Evolutionary conservation across 2,113 vertebrate species (phyloP).

Genomic region (Eira barbara): DNA sequence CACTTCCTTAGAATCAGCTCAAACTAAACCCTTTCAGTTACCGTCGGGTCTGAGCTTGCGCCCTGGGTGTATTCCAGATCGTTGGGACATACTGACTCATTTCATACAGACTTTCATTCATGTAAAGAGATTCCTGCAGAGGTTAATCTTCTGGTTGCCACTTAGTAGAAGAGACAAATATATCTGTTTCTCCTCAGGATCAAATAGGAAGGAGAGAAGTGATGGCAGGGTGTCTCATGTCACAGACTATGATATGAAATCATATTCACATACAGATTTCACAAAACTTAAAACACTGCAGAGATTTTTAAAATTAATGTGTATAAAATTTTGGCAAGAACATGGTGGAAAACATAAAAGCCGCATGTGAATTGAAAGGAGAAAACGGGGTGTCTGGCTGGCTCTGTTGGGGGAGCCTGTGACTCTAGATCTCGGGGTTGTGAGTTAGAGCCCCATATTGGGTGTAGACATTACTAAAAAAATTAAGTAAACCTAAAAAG

Average conservation of each 20-base stretch:
- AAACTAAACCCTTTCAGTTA: not conserved
- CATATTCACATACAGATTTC: not conserved
- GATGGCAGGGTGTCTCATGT: not conserved
- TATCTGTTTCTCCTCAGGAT: not conserved
- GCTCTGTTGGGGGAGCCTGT: not conserved
- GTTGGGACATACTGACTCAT: not conserved
- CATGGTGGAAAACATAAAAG: not conserved
- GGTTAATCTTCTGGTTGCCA: not conserved
- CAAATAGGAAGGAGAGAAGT: not conserved
- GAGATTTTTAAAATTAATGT: not conserved
- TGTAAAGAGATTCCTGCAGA: not conserved
- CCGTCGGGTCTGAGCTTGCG: not conserved
- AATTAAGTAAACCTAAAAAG: not conserved
- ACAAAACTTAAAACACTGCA: conserved; percentile 21
- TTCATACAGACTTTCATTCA: not conserved
- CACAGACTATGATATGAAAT: not conserved
- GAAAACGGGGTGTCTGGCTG: not conserved
- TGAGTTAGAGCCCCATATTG: not conserved
- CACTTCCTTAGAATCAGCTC: not conserved
- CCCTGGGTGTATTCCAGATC: not conserved
- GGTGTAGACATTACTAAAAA: not conserved
- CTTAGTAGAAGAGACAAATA: not conserved
- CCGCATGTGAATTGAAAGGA: not conserved
- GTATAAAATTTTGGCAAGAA: not conserved
- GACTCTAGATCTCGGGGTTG: not conserved